Percentiles rank a stretch among this genome's conserved stretches.
Conservation (phyloP, 1,140 invertebrate genomes). For the Drosophila virilis region DNA sequence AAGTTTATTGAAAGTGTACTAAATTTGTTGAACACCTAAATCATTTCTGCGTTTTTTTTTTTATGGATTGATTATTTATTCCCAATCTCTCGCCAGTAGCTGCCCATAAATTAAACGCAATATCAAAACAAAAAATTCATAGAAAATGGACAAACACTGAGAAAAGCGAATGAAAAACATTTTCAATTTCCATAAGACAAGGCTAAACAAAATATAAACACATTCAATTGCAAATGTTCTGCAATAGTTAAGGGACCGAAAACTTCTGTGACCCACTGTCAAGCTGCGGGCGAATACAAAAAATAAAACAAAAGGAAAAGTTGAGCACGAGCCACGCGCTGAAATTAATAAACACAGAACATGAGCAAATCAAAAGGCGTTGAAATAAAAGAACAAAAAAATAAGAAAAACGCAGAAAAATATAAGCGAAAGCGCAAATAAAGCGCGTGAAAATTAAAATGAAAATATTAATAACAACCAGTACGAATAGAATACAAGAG, state of each 20-base stretch:
- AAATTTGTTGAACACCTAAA: conserved; percentile 14
- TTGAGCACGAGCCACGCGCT: conserved; percentile 41
- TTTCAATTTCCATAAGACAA: conserved; percentile 27
- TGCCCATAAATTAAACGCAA: conserved; percentile 34
- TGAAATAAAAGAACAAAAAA: conserved; percentile 49
- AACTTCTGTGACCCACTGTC: conserved; percentile 43
- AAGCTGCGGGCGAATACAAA: conserved; percentile 10
- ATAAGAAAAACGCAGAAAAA: background rate
- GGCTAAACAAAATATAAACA: conserved; percentile 12
- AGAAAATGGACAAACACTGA: background rate
- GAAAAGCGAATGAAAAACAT: conserved; percentile 14
- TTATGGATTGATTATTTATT: conserved; percentile 4
- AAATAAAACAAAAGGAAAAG: conserved; percentile 37
- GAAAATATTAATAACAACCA: conserved; percentile 77
- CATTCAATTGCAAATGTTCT: conserved; percentile 1
- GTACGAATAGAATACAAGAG: background rate
- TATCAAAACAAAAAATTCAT: conserved; percentile 28
- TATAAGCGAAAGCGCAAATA: conserved; percentile 51
- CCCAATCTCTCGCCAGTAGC: conserved; percentile 3
- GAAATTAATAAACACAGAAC: conserved; percentile 68
- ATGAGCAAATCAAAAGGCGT: conserved; percentile 66
- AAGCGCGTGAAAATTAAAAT: conserved; percentile 60
- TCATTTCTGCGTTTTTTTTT: conserved; percentile 8
- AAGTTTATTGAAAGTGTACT: background rate
- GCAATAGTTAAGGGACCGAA: conserved; percentile 11